Conservation (phyloP, 2,113 vertebrate genomes). For the Telmatochromis sp. region DNA sequence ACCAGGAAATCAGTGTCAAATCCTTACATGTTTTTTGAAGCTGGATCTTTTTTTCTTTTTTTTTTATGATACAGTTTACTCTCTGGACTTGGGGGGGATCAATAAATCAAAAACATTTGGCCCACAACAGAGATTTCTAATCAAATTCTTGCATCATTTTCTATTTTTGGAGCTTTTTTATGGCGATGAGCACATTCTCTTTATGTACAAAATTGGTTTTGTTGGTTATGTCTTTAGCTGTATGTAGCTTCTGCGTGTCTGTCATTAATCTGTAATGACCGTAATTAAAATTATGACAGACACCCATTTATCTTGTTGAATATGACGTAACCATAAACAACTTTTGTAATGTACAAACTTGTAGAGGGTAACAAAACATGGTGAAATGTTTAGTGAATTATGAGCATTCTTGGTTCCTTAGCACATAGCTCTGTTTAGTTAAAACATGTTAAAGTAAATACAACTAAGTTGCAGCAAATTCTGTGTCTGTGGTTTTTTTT, state of each 20-base stretch:
- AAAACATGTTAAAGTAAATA: not conserved
- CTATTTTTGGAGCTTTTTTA: not conserved
- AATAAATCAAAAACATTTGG: not conserved
- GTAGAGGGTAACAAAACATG: not conserved
- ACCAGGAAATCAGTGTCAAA: not conserved
- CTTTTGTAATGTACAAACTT: not conserved
- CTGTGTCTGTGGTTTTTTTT: accelerated
- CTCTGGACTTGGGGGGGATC: not conserved
- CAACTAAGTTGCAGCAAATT: not conserved
- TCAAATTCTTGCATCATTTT: not conserved
- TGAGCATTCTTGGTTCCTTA: not conserved
- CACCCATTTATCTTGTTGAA: not conserved
- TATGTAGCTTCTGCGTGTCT: not conserved
- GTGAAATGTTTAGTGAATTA: not conserved
- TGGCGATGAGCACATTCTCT: not conserved
- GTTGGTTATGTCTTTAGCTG: constrained; percentile 5
- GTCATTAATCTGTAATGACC: constrained; percentile 17
- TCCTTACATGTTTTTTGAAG: not conserved
- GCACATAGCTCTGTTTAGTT: not conserved
- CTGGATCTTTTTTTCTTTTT: not conserved
- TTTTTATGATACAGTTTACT: not conserved
- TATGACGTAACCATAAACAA: not conserved
- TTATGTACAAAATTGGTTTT: not conserved
- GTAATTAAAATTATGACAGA: not conserved
- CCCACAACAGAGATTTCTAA: not conserved